Conservation (phyloP, 1,140 invertebrate genomes). For the roundworm (Caenorhabditis elegans) region WBcel235 BX284606.5:15409501-15410000, state of each 20-base stretch:
- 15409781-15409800: neutral
- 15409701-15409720: neutral
- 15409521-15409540: neutral
- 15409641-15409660: no score
- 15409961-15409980: no score
- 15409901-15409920: no score
- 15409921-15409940: no score
- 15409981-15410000: no score
- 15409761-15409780: neutral
- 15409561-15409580: slow-evolving; percentile 14
- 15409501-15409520: slow-evolving; percentile 29
- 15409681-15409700: neutral
- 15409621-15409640: slow-evolving; percentile 27
- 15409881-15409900: no score
- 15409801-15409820: slow-evolving; percentile 13
- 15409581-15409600: slow-evolving; percentile 33
- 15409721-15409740: slow-evolving; percentile 9
- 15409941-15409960: no score
- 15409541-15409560: neutral
- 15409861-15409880: no score
- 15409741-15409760: neutral
- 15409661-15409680: no score
- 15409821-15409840: slow-evolving; percentile 29
- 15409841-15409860: slow-evolving; percentile 15
- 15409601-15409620: slow-evolving; percentile 36